Percentiles rank a stretch among this genome's conserved stretches.
Conservation (phyloP, 1,140 invertebrate genomes). For the Sesamia nonagrioides region DNA sequence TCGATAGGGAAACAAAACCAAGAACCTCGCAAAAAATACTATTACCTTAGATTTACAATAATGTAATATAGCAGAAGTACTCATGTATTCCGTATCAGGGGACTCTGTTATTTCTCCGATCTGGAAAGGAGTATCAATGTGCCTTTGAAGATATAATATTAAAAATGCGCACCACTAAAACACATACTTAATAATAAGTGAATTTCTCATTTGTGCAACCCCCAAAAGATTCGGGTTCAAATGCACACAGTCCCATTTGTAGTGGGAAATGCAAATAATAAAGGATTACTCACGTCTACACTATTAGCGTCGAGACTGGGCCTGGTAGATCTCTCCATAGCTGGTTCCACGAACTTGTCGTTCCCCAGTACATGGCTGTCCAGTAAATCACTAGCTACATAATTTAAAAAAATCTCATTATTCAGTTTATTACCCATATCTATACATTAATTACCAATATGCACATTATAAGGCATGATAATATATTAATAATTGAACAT, state of each 20-base stretch:
- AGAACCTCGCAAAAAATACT: background rate
- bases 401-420: slow-evolving; percentile 78
- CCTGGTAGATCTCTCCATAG: slow-evolving; percentile 80
- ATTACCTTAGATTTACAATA: slow-evolving; percentile 92
- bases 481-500: slow-evolving; percentile 63
- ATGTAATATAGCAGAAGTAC: slow-evolving; percentile 92
- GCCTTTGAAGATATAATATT: background rate
- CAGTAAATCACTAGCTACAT: slow-evolving; percentile 83
- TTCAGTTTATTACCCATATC: slow-evolving; percentile 82
- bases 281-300: slow-evolving; percentile 79
- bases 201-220: background rate
- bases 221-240: background rate
- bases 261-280: background rate
- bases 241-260: background rate
- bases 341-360: slow-evolving; percentile 73
- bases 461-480: slow-evolving; percentile 77
- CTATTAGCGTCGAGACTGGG: slow-evolving; percentile 82
- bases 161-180: background rate
- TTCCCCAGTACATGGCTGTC: slow-evolving; percentile 81
- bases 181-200: too few species aligned
- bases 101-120: slow-evolving; percentile 90
- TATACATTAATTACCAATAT: slow-evolving; percentile 74
- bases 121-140: slow-evolving; percentile 72
- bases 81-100: slow-evolving; percentile 90
- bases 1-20: background rate